phyloP scores from a whole-genome alignment of 1,140 invertebrate species.

The Drosophila busckii region DNA sequence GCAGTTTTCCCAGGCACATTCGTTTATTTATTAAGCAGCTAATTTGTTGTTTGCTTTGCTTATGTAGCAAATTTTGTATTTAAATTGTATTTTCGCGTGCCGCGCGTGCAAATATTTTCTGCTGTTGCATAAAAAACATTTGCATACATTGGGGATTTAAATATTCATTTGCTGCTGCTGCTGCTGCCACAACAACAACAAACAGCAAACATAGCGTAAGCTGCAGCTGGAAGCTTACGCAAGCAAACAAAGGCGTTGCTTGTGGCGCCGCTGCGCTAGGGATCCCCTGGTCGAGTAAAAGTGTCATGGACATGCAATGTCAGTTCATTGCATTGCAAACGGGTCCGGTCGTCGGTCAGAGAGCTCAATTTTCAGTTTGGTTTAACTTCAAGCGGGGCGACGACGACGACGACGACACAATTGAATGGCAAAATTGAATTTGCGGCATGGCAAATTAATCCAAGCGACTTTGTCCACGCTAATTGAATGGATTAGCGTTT shows the following conservation, averaged over 20 bases:
- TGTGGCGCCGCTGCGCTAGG: too few species aligned
- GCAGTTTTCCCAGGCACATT: constrained; percentile 73
- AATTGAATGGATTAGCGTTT: constrained; percentile 61
- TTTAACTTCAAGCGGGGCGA: constrained; percentile 58
- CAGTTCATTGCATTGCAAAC: constrained; percentile 42
- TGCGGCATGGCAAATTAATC: constrained; percentile 52
- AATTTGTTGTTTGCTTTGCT: constrained; percentile 59
- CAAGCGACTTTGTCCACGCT: constrained; percentile 42
- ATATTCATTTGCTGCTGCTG: constrained; percentile 66
- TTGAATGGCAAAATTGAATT: constrained; percentile 70
- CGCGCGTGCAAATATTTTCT: constrained; percentile 36
- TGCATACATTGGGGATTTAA: constrained; percentile 68
- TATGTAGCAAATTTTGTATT: neutral
- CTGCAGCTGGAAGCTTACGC: constrained; percentile 8
- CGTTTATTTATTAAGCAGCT: constrained; percentile 60
- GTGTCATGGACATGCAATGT: neutral
- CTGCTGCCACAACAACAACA: constrained; percentile 42
- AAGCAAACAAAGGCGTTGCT: constrained; percentile 43
- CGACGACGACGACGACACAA: too few species aligned
- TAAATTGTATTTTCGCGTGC: too few species aligned
- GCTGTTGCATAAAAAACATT: constrained; percentile 41
- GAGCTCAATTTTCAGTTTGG: constrained; percentile 67
- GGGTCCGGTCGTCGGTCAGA: too few species aligned
- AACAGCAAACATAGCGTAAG: constrained; percentile 16
- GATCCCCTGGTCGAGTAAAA: too few species aligned